Percentiles rank a stretch among this genome's conserved stretches.
These are phyloP conservation scores for Macrophya alboannulata DNA, from an alignment of 2,888 invertebrate species.

Conservation along the genomic window DNA sequence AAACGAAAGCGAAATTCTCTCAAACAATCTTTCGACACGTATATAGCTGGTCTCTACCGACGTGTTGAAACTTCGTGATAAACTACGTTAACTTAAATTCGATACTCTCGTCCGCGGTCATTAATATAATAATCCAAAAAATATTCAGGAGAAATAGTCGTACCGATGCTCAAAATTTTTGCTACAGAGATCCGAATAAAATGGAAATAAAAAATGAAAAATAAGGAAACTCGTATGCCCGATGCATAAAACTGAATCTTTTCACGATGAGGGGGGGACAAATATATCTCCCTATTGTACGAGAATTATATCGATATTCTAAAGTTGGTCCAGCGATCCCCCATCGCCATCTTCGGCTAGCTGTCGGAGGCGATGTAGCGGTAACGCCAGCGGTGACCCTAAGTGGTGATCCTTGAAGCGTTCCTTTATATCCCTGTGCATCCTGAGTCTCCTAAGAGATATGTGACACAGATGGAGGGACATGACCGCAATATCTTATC, in stretches of 20 bases:
- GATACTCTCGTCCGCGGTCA: neutral
- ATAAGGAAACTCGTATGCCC: neutral
- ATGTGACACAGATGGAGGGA: conserved; percentile 71
- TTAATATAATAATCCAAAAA: neutral
- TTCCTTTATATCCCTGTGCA: conserved; percentile 67
- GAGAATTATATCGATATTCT: conserved; percentile 50
- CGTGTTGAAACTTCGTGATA: conserved; percentile 30
- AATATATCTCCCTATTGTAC: conserved; percentile 30
- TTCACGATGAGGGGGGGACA: neutral
- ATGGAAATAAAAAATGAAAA: neutral
- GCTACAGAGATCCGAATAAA: neutral
- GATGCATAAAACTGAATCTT: neutral
- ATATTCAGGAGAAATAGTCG: neutral
- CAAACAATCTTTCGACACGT: conserved; percentile 43
- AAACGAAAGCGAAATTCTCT: conserved; percentile 50
- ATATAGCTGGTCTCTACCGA: neutral
- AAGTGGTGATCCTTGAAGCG: conserved; percentile 66
- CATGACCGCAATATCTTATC: conserved; percentile 72
- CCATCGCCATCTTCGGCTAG: conserved; percentile 55
- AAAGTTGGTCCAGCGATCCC: conserved; percentile 22
- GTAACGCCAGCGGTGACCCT: conserved; percentile 58
- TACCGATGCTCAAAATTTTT: neutral
- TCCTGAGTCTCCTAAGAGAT: conserved; percentile 61
- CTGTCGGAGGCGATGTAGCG: conserved; percentile 62
- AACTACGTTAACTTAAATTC: neutral